Base-by-base conservation (phyloP, 2,113 vertebrate genomes). In the Rissa tridactyla region DNA sequence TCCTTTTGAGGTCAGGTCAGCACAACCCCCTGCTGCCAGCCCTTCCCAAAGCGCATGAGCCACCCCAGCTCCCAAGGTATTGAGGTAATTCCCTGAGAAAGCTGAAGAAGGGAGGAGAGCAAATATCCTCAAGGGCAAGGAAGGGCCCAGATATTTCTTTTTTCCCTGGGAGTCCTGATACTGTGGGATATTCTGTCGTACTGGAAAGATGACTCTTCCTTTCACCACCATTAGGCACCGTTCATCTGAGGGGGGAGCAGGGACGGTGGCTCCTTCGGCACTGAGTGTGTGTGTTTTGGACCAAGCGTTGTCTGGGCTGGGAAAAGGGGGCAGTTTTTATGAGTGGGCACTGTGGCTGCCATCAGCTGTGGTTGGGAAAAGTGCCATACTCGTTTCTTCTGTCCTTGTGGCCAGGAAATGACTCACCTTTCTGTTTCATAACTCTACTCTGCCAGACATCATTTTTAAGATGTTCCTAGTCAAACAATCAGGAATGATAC, bases 301-400 rank as follows among this genome's bases (percentile, higher is more conserved):
- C 25, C 0, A 0, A 78, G 52, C 0, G 0, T 3, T 46, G 29
- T 19, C 64, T 66, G 68, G 20, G 17, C 38, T 75, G n/a, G 17
- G 25, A 55, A 87, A 68, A 87, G 5, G 55, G 69, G 85, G 26
- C 30, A 47, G 72, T 89, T 77, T 17, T 17, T 61, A 5, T 40
- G 55, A 81, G 86, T 40, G 57, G n/a, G 16, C 0, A 3, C 52
- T 21, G 61, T 5, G 34, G 32, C 70, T 86, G 36, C 64, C n/a
- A 8, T 61, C 70, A 85, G 18, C 52, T 71, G 62, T 36, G 72
- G 27, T 13, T 72, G 30, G 51, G 81, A 78, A 78, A 88, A 84
- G 10, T 36, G 52, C 8, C 5, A 0, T 21, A 13, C 26, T 92
- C 9, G 0, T 34, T 79, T 72, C 55, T 68, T 38, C 69, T 84